Conservation (phyloP, 2,797 vertebrate species). For the Mus spretus region DNA sequence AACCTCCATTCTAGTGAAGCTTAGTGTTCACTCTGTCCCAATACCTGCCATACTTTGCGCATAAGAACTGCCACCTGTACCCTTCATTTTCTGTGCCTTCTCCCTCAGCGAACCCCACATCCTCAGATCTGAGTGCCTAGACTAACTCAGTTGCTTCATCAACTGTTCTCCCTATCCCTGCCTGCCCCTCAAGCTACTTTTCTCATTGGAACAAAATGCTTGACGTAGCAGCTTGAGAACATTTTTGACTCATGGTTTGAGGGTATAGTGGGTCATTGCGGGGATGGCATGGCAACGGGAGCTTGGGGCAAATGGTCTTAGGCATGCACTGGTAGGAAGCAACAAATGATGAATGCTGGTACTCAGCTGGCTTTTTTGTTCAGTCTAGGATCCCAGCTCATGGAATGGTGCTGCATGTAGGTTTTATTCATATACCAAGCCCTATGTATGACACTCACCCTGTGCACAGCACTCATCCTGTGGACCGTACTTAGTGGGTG, state of each 20-base stretch:
- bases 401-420: no score
- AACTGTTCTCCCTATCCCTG: neutral
- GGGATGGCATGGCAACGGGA: neutral
- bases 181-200: neutral
- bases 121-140: neutral
- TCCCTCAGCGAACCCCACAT: neutral
- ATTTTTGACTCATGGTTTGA: neutral
- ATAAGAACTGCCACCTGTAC: no score
- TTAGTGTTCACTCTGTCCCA: neutral
- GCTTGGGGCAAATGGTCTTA: neutral
- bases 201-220: neutral
- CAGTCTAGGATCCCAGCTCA: neutral
- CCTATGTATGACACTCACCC: rapidly evolving
- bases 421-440: neutral
- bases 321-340: neutral
- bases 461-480: no score
- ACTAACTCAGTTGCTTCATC: neutral
- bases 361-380: neutral
- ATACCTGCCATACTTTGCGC: neutral
- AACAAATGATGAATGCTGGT: neutral
- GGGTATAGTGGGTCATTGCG: neutral
- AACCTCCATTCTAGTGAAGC: neutral
- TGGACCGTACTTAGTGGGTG: neutral
- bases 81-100: neutral
- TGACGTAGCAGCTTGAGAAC: neutral